These are phyloP conservation scores for Hemiscyllium ocellatum DNA, from an alignment of 2,113 vertebrate species.

Conservation along the genomic window DNA sequence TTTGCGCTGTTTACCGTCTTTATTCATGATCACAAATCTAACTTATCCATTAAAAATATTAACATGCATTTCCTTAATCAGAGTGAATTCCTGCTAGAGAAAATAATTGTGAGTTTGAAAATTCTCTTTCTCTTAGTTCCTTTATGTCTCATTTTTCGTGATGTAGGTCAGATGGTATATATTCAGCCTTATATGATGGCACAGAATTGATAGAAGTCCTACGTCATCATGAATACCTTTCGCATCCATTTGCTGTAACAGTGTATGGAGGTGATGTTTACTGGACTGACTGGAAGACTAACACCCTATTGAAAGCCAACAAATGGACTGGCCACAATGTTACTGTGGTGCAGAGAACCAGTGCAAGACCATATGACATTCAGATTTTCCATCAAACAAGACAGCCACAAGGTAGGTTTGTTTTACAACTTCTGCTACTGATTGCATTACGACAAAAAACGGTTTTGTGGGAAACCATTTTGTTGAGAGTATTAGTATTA, in stretches of 20 bases:
- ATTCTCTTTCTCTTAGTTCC: not conserved
- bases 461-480: no score
- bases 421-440: not conserved
- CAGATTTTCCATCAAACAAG: slow-evolving; percentile 97
- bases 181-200: slow-evolving; percentile 91
- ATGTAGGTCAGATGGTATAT: slow-evolving; percentile 92
- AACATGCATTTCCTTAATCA: not conserved
- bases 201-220: slow-evolving; percentile 87
- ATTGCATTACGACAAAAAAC: not conserved
- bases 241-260: slow-evolving; percentile 94
- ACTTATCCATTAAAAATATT: not conserved
- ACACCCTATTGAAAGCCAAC: slow-evolving; percentile 90
- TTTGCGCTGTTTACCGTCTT: not conserved
- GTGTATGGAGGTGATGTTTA: slow-evolving; percentile 90
- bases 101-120: not conserved
- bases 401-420: slow-evolving; percentile 81
- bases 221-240: slow-evolving; percentile 88
- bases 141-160: slow-evolving; percentile 41
- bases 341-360: slow-evolving; percentile 96
- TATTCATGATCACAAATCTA: not conserved
- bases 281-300: slow-evolving; percentile 99
- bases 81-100: not conserved
- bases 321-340: slow-evolving; percentile 97
- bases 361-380: slow-evolving; percentile 92
- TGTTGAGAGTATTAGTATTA: no score